Evolutionary conservation across 2,113 vertebrate genomes (phyloP).

Genomic region (Sylvietta virens): DNA sequence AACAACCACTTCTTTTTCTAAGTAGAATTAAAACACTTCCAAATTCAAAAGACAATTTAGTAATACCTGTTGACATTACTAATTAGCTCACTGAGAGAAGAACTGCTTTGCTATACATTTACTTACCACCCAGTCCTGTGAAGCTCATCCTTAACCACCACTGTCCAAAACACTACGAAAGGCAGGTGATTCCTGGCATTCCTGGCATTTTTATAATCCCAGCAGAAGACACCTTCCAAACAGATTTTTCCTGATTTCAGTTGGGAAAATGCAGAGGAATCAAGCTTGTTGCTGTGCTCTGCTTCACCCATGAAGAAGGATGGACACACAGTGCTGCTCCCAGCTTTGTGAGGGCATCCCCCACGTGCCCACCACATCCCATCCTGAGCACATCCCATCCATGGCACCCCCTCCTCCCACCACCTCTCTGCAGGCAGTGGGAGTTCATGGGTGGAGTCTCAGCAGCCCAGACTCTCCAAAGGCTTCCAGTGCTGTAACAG

Average conservation of each 20-base stretch:
- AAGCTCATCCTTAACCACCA: not conserved
- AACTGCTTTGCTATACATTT: not conserved
- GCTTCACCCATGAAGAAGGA: not conserved
- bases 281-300: not conserved
- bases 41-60: not conserved
- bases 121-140: not conserved
- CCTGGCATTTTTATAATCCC: not conserved
- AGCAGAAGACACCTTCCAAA: not conserved
- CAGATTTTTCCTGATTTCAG: not conserved
- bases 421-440: accelerated
- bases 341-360: not conserved
- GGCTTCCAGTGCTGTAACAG: not conserved
- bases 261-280: not conserved
- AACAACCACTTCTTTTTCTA: not conserved
- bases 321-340: not conserved
- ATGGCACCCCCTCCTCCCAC: not conserved
- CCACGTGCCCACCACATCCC: not conserved
- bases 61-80: not conserved
- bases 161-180: not conserved
- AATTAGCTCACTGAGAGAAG: not conserved
- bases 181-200: not conserved
- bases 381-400: not conserved
- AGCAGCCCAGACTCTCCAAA: not conserved
- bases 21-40: not conserved
- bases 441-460: not conserved